Evolutionary conservation across 2,113 vertebrate genomes (phyloP).

Genomic region (Agelaius phoeniceus): DNA sequence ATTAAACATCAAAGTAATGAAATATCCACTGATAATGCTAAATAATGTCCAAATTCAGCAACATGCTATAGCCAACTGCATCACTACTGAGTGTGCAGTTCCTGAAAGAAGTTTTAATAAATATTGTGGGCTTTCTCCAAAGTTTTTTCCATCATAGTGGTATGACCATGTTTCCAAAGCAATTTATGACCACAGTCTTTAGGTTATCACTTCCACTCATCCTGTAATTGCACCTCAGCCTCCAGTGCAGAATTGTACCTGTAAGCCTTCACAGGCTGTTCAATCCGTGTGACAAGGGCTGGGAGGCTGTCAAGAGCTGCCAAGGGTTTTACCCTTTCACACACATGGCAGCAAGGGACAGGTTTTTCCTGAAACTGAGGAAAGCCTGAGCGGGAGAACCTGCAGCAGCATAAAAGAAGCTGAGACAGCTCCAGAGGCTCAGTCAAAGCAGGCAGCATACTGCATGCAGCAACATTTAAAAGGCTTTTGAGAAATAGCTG

Average conservation of each 20-base stretch:
- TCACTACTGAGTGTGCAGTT: background rate
- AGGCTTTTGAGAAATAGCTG: conserved; percentile 32
- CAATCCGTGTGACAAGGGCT: rapidly evolving
- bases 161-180: background rate
- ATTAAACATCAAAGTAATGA: background rate
- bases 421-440: conserved; percentile 2
- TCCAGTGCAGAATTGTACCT: background rate
- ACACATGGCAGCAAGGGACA: background rate
- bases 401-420: background rate
- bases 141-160: background rate
- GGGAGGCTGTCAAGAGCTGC: background rate
- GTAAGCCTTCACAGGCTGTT: background rate
- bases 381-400: background rate
- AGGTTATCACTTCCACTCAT: background rate
- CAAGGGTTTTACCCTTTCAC: background rate
- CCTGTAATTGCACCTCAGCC: background rate
- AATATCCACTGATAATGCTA: background rate
- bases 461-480: conserved; percentile 4
- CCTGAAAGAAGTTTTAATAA: background rate
- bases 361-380: background rate
- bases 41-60: background rate
- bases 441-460: background rate
- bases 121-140: background rate
- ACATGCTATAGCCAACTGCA: background rate
- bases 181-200: background rate